These are phyloP conservation scores for Coendou prehensilis DNA, from an alignment of 2,797 vertebrate genomes.

Conservation along the genomic window DNA sequence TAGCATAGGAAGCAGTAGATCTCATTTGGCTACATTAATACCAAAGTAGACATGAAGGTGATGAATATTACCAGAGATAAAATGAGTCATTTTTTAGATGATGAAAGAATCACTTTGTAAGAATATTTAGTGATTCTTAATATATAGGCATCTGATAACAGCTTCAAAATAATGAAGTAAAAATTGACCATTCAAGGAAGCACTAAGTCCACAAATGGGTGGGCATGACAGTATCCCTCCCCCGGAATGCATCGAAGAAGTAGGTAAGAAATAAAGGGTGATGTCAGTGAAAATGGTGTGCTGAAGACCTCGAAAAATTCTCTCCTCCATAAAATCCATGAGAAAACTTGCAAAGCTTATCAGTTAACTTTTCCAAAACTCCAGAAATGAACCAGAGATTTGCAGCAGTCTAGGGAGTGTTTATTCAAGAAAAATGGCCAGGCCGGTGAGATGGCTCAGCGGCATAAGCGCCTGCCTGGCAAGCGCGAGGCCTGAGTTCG, in stretches of 20 bases:
- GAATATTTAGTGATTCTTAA: conserved; percentile 40
- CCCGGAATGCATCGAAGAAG: neutral
- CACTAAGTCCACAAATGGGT: neutral
- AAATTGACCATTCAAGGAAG: neutral
- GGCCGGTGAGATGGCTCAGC: too few relatives aligned
- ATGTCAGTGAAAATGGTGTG: neutral
- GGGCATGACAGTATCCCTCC: neutral
- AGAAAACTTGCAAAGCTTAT: neutral
- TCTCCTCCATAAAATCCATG: neutral
- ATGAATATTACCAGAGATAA: neutral
- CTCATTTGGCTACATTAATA: neutral
- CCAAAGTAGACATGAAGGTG: neutral
- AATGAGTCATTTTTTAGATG: neutral
- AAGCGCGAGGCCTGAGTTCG: too few relatives aligned
- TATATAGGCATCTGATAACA: neutral
- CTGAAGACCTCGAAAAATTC: neutral
- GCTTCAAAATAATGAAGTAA: neutral
- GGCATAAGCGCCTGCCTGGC: too few relatives aligned
- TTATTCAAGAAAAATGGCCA: neutral
- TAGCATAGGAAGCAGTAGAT: neutral
- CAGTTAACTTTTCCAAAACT: neutral
- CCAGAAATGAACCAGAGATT: neutral
- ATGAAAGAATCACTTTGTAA: neutral
- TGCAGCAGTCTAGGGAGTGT: neutral
- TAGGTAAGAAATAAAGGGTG: neutral